These are phyloP conservation scores for Arrhamphus sclerolepis DNA, from an alignment of 2,797 vertebrate genomes.

Conservation along the genomic window DNA sequence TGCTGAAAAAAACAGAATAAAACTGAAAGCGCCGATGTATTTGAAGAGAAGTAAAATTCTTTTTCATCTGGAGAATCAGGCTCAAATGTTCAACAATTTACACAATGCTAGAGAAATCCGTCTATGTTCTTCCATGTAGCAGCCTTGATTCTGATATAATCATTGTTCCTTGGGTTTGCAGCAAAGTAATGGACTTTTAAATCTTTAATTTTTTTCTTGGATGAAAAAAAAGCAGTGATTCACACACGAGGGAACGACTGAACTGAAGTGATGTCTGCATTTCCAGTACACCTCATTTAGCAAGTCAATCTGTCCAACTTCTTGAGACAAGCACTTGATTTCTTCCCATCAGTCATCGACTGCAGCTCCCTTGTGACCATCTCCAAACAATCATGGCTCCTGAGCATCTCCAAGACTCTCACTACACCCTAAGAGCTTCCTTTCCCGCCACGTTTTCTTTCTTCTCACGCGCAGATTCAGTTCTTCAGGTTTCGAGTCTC, in stretches of 20 bases:
- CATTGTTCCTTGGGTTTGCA: too few relatives aligned
- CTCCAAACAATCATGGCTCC: conserved; percentile 57
- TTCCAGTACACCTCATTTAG: neutral
- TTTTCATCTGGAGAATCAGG: too few relatives aligned
- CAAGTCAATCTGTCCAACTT: conserved; percentile 19
- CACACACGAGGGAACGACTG: too few relatives aligned
- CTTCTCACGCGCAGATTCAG: neutral
- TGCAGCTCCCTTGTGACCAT: conserved; percentile 58
- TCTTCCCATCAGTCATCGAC: conserved; percentile 19
- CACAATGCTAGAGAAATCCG: too few relatives aligned
- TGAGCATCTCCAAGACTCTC: conserved; percentile 67
- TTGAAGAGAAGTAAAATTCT: neutral
- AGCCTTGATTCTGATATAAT: neutral
- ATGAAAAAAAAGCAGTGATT: too few relatives aligned
- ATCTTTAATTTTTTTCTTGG: too few relatives aligned
- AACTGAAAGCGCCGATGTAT: neutral
- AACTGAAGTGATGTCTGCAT: neutral
- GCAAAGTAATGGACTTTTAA: too few relatives aligned
- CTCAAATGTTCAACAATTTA: too few relatives aligned
- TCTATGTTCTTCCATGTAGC: neutral
- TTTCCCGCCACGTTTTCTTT: neutral
- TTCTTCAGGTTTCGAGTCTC: neutral
- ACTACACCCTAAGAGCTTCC: conserved; percentile 62
- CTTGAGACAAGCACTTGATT: conserved; percentile 38
- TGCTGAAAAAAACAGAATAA: too few relatives aligned